Percentiles rank a stretch among this genome's conserved stretches.
These are phyloP conservation scores for Myrmecobius fasciatus DNA, from an alignment of 2,113 vertebrate species.

Conservation along the genomic window DNA sequence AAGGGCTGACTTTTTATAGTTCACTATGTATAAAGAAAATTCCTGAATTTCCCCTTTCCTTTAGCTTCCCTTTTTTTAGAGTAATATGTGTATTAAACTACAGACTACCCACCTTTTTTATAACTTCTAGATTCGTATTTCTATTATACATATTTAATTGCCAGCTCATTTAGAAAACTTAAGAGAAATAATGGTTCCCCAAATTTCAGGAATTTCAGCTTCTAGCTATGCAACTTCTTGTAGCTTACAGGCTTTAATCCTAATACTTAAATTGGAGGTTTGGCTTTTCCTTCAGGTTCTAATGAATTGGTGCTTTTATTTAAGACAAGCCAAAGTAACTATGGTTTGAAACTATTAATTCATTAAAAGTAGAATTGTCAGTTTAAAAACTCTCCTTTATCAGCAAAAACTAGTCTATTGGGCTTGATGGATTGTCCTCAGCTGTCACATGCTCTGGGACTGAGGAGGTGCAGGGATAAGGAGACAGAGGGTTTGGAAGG, in stretches of 20 bases:
- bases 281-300: constrained; percentile 43
- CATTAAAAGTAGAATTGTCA: background rate
- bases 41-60: constrained; percentile 35
- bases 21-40: constrained; percentile 10
- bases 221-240: constrained; percentile 63
- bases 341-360: constrained; percentile 74
- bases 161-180: background rate
- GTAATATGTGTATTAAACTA: background rate
- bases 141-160: background rate
- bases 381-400: constrained; percentile 57
- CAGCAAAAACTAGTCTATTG: constrained; percentile 56
- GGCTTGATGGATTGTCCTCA: background rate
- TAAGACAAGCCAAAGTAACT: constrained; percentile 61
- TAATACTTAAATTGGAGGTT: background rate
- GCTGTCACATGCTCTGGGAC: background rate
- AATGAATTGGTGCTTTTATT: constrained; percentile 78
- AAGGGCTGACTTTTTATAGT: background rate
- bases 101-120: background rate
- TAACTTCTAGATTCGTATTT: background rate
- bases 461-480: background rate
- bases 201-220: constrained; percentile 56
- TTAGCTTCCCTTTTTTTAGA: constrained; percentile 49
- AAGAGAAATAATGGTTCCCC: background rate
- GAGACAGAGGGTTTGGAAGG: background rate
- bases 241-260: constrained; percentile 7